Base-by-base conservation (phyloP, 2,113 vertebrate species). In the Zosterops borbonicus region DNA sequence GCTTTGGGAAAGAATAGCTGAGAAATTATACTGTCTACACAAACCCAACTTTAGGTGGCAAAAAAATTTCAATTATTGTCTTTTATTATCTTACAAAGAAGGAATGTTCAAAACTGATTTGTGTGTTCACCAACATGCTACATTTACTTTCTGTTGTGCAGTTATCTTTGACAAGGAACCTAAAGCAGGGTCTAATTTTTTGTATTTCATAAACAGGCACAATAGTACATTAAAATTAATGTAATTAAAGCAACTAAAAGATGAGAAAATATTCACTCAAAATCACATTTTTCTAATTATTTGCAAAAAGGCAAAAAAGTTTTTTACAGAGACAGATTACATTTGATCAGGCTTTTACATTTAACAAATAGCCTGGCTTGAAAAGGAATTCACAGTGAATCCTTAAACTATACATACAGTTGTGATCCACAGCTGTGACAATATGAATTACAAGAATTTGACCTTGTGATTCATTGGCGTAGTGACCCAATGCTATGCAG, bases 361-460 rank as follows among this genome's bases (percentile, higher is more conserved):
- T 82, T 88, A 71, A 68, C 49, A 75, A 83, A 81, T 92, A 80
- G 28, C 16, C 52, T 74, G 42, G 27, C 18, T 75, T 92, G 82
- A 71, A 78, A 92, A 92, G 42, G 23, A 75, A 76, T 75, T 92
- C 64, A 92, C 56, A 89, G 41, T 68, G 60, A 88, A 63, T 78
- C 9, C 24, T 83, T 73, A 77, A 90, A 91, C 67, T 90, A 44
- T 56, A 55, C 49, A 60, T 87, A 68, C 64, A 93, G 76, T 68
- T 68, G 25, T 81, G 92, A 94, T 53, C 74, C 68, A 67, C 79
- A 89, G 88, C 93, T 92, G 85, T 93, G 85, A 70, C 52, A 84
- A 79, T 78, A 78, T 28, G 76, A 93, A 96, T 93, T 71, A 81
- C 79, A 97, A 85, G 88, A 94, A 96, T 95, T 88, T 97, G 93